Percentiles rank a stretch among this genome's conserved stretches.
These are phyloP conservation scores for Eulacestoma nigropectus DNA, from an alignment of 2,113 vertebrate genomes.

Conservation along the genomic window DNA sequence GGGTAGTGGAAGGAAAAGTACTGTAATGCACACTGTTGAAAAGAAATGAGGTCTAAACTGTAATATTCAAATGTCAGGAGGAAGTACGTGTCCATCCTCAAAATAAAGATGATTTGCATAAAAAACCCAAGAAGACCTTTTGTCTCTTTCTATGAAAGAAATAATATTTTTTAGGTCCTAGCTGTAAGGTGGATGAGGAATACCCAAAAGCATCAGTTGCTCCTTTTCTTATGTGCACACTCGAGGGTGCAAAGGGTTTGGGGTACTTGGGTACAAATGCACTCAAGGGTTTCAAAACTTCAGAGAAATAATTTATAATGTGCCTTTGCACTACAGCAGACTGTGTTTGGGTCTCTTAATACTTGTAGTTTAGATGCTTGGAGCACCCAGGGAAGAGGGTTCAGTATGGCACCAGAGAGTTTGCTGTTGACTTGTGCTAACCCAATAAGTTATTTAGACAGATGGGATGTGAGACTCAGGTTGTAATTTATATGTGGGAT, in stretches of 20 bases:
- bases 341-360: background rate
- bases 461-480: background rate
- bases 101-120: background rate
- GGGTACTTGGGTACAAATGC: background rate
- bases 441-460: background rate
- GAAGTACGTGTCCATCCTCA: background rate
- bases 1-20: background rate
- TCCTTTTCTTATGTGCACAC: accelerated
- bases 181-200: background rate
- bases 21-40: background rate
- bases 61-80: background rate
- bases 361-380: background rate
- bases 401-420: background rate
- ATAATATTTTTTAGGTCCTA: background rate
- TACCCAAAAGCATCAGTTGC: background rate
- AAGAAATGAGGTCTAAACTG: background rate
- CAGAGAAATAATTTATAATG: background rate
- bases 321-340: background rate
- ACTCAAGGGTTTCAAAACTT: background rate
- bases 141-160: background rate
- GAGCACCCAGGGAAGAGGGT: background rate
- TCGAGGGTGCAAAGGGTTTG: background rate
- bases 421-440: background rate
- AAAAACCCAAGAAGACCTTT: background rate
- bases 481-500: background rate